phyloP scores from a whole-genome alignment of 1,140 invertebrate species.

The Cryptotermes secundus region DNA sequence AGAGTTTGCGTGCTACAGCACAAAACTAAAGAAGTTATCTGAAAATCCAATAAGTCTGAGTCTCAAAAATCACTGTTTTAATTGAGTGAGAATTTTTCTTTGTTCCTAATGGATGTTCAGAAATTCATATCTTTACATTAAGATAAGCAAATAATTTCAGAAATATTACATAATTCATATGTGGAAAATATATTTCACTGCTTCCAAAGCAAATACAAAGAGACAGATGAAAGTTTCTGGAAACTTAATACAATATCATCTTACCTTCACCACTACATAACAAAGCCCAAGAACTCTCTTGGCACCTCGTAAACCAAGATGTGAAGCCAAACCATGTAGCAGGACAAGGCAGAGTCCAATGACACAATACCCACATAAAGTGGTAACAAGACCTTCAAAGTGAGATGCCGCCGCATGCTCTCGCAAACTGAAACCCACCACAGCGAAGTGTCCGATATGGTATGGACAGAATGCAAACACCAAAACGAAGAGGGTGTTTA shows the following conservation, averaged over 20 bases:
- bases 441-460: conserved; percentile 86
- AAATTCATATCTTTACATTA: no score
- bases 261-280: conserved; percentile 96
- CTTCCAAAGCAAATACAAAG: no score
- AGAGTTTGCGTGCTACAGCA: no score
- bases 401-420: conserved; percentile 75
- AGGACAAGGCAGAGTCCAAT: conserved; percentile 83
- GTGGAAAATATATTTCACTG: no score
- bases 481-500: conserved; percentile 96
- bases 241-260: conserved; percentile 22
- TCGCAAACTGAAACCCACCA: conserved; percentile 74
- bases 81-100: no score
- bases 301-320: conserved; percentile 76
- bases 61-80: no score
- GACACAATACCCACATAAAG: conserved; percentile 89
- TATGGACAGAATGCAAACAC: conserved; percentile 94
- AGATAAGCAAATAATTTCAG: no score
- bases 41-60: no score
- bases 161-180: no score
- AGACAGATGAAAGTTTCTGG: no score
- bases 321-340: conserved; percentile 73
- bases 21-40: no score
- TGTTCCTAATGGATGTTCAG: no score
- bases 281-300: conserved; percentile 88
- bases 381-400: conserved; percentile 91